phyloP scores from a whole-genome alignment of 1,140 invertebrate genomes.

The Pseudomyrmex gracilis region DNA sequence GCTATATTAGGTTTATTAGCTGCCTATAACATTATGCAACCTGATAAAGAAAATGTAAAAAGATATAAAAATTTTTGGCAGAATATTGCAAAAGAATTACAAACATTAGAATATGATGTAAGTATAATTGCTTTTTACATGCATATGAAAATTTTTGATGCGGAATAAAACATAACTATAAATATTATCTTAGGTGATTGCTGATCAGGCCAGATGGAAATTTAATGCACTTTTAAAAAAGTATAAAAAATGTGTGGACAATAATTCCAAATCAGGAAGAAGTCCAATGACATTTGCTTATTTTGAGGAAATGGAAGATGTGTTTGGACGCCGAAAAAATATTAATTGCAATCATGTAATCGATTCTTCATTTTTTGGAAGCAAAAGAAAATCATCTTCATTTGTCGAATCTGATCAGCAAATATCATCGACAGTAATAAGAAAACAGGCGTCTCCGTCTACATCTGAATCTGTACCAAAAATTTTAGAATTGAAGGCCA shows the following conservation, averaged over 20 bases:
- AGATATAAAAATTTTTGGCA: conserved; percentile 3
- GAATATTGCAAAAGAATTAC: background rate
- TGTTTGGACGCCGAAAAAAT: background rate
- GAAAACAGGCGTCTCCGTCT: background rate
- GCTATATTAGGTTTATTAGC: background rate
- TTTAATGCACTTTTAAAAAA: background rate
- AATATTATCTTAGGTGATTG: background rate
- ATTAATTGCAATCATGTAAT: background rate
- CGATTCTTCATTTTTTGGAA: background rate
- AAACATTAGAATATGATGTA: background rate
- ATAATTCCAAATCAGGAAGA: background rate
- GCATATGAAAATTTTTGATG: background rate
- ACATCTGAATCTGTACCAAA: background rate
- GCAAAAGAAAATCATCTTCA: background rate
- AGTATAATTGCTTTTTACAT: background rate
- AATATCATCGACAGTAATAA: background rate
- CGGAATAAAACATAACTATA: background rate
- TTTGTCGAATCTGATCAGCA: background rate
- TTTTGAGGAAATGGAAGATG: background rate
- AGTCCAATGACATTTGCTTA: background rate
- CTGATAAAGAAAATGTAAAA: conserved; percentile 3
- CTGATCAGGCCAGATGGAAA: background rate
- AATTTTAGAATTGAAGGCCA: background rate
- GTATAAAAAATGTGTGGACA: background rate
- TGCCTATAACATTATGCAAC: background rate